These are phyloP conservation scores for Euplexia lucipara DNA, from an alignment of 2,888 invertebrate genomes.

Conservation along the genomic window DNA sequence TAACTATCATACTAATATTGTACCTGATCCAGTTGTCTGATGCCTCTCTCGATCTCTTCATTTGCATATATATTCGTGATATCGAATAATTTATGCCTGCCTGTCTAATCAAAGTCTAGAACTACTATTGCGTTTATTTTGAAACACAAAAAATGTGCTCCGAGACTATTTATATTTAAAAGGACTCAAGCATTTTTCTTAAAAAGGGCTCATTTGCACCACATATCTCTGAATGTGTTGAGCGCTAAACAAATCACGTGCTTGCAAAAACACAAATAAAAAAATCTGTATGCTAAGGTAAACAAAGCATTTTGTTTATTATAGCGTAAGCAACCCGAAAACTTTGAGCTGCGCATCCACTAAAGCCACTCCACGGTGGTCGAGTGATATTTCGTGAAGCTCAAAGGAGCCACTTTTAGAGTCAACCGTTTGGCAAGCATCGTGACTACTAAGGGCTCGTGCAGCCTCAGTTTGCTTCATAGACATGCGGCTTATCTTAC, in stretches of 20 bases:
- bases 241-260: no score
- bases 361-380: background rate
- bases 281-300: no score
- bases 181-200: no score
- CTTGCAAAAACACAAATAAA: no score
- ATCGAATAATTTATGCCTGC: slow-evolving; percentile 1
- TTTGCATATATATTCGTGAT: background rate
- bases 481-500: slow-evolving; percentile 5
- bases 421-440: background rate
- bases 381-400: background rate
- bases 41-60: slow-evolving; percentile 6
- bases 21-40: slow-evolving; percentile 36
- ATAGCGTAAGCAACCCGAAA: background rate
- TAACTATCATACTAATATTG: slow-evolving; percentile 11
- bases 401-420: background rate
- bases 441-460: background rate
- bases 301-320: no score
- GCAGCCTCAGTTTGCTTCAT: background rate
- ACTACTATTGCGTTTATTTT: background rate
- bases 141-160: background rate
- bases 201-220: no score
- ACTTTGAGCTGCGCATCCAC: background rate
- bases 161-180: no score
- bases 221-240: no score
- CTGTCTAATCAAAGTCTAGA: slow-evolving; percentile 4